phyloP scores from a whole-genome alignment of 2,888 invertebrate genomes.

The Poecilobothrus nobilitatus region DNA sequence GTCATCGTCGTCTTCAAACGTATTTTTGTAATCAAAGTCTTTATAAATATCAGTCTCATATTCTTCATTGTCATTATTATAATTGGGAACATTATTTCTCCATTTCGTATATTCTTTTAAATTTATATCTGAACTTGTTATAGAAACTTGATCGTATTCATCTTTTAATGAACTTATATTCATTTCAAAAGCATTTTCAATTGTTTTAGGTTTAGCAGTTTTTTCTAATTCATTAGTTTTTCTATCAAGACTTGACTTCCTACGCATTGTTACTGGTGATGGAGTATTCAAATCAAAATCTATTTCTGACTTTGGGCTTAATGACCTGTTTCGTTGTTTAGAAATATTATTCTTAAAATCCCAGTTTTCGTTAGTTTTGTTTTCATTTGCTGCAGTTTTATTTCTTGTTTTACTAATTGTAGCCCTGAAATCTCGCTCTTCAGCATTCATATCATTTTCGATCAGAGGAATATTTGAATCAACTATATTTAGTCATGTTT shows the following conservation, averaged over 20 bases:
- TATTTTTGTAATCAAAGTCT: neutral
- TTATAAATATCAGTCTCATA: neutral
- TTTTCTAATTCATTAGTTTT: slow-evolving; percentile 11
- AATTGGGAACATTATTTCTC: slow-evolving; percentile 16
- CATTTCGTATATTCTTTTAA: neutral
- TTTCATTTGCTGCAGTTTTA: neutral
- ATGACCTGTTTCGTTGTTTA: neutral
- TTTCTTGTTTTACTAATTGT: neutral
- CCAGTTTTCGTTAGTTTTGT: neutral
- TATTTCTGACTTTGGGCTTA: slow-evolving; percentile 13
- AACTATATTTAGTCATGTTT: too few species aligned
- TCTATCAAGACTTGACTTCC: slow-evolving; percentile 14
- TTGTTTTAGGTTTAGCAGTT: slow-evolving; percentile 10
- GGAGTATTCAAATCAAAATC: slow-evolving; percentile 14
- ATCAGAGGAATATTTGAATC: too few species aligned
- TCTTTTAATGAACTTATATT: slow-evolving; percentile 22
- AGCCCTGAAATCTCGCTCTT: neutral
- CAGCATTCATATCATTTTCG: too few species aligned
- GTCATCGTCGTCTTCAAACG: slow-evolving; percentile 24
- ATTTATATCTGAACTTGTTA: neutral
- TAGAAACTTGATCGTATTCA: slow-evolving; percentile 22
- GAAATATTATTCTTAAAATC: neutral
- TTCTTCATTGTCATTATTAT: slow-evolving; percentile 15
- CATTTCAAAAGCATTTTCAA: slow-evolving; percentile 12
- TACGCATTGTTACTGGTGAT: slow-evolving; percentile 10